Evolutionary conservation across 2,797 vertebrate genomes (phyloP).

Genomic region (Falco columbarius): DNA sequence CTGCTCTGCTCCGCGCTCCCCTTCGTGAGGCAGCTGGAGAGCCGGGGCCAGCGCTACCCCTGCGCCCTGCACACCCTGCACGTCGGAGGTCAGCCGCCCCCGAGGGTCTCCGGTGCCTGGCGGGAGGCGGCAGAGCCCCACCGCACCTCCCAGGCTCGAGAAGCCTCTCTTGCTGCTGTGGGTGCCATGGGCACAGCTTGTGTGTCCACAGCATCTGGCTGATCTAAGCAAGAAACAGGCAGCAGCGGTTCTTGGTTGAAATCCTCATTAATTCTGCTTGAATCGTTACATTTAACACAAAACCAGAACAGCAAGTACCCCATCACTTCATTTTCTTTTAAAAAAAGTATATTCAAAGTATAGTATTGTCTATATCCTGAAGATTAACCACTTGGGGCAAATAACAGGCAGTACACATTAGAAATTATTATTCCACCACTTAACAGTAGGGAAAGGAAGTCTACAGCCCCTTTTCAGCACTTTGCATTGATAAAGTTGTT

Average conservation of each 20-base stretch:
- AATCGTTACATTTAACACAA: background rate
- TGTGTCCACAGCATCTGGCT: rapidly evolving
- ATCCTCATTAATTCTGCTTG: background rate
- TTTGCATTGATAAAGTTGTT: background rate
- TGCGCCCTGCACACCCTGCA: slow-evolving; percentile 91
- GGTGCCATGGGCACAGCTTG: rapidly evolving
- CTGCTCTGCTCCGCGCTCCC: slow-evolving; percentile 91
- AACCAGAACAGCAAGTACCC: background rate
- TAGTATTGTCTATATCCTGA: background rate
- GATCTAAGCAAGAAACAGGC: background rate
- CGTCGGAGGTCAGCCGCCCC: slow-evolving; percentile 85
- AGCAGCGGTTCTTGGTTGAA: background rate
- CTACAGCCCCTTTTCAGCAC: background rate
- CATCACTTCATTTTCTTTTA: background rate
- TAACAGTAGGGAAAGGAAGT: background rate
- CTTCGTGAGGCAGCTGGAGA: slow-evolving; percentile 86
- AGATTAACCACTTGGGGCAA: background rate
- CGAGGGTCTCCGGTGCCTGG: too few species aligned
- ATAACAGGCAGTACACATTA: background rate
- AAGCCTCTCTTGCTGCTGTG: background rate
- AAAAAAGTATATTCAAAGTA: background rate
- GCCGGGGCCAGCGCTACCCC: slow-evolving; percentile 78
- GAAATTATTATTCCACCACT: background rate
- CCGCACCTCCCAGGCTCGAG: rapidly evolving
- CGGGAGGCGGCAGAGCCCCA: background rate